Evolutionary conservation across 2,888 invertebrate species (phyloP).

Genomic region (Adelphocoris suturalis): DNA sequence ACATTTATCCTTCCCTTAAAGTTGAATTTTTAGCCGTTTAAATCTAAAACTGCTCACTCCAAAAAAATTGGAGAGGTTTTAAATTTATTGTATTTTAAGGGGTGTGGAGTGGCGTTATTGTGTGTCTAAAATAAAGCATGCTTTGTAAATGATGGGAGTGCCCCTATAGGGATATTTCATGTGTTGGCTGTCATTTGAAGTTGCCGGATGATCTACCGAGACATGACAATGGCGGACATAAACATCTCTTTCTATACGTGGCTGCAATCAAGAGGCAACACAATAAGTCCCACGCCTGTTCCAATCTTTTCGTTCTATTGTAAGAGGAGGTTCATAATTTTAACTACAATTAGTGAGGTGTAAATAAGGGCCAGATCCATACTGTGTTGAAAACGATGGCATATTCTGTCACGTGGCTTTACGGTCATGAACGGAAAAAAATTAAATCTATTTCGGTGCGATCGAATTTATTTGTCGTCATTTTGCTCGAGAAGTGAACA

Average conservation of each 20-base stretch:
- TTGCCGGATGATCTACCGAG: slow-evolving; percentile 65
- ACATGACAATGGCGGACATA: slow-evolving; percentile 71
- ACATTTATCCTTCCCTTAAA: no score
- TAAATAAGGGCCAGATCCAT: slow-evolving; percentile 54
- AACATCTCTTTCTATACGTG: slow-evolving; percentile 66
- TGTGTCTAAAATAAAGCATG: slow-evolving; percentile 33
- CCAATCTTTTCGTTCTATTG: slow-evolving; percentile 69
- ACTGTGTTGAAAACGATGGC: slow-evolving; percentile 60
- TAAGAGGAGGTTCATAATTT: slow-evolving; percentile 67
- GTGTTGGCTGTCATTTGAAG: slow-evolving; percentile 54
- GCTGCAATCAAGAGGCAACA: slow-evolving; percentile 70
- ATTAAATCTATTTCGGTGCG: no score
- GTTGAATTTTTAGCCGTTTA: no score
- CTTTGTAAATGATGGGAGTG: slow-evolving; percentile 52
- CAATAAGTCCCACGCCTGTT: slow-evolving; percentile 72
- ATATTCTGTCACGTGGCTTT: not conserved
- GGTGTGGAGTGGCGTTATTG: slow-evolving; percentile 14
- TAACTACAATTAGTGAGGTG: slow-evolving; percentile 62
- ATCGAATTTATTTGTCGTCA: no score
- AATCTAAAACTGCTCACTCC: no score
- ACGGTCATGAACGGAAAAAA: not conserved
- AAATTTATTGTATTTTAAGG: not conserved
- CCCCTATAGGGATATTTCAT: slow-evolving; percentile 36
- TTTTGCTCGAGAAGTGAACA: no score
- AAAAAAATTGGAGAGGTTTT: not conserved